phyloP scores from a whole-genome alignment of 2,113 vertebrate species.

The Periophthalmodon schlosseri region DNA sequence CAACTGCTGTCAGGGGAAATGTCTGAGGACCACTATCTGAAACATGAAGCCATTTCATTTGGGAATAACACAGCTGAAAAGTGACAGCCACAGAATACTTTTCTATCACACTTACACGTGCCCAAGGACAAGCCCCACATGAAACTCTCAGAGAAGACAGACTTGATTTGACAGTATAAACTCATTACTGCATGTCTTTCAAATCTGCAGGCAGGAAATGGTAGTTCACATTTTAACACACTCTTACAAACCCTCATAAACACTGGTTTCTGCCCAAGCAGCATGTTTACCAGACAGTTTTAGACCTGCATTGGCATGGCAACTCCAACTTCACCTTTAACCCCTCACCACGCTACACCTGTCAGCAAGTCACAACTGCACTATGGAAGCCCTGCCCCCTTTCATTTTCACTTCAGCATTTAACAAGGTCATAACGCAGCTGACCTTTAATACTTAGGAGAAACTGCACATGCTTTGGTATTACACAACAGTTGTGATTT shows the following conservation, averaged over 20 bases:
- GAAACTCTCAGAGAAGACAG: background rate
- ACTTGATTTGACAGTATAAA: background rate
- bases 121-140: background rate
- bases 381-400: constrained; percentile 12
- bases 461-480: background rate
- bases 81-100: background rate
- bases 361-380: constrained; percentile 65
- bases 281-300: constrained; percentile 21
- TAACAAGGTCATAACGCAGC: constrained; percentile 3
- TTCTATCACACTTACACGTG: background rate
- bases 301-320: constrained; percentile 31
- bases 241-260: background rate
- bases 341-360: constrained; percentile 54
- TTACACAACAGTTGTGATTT: background rate
- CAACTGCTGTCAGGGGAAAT: constrained; percentile 52
- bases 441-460: constrained; percentile 12
- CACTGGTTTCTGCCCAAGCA: background rate
- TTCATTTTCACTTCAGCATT: constrained; percentile 17
- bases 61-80: constrained; percentile 9
- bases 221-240: background rate
- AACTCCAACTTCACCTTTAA: constrained; percentile 46
- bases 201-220: background rate
- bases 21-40: constrained; percentile 38
- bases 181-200: background rate
- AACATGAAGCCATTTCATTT: constrained; percentile 34